Base-by-base conservation (phyloP, 2,888 invertebrate species). In the Adela reaumurella region DNA sequence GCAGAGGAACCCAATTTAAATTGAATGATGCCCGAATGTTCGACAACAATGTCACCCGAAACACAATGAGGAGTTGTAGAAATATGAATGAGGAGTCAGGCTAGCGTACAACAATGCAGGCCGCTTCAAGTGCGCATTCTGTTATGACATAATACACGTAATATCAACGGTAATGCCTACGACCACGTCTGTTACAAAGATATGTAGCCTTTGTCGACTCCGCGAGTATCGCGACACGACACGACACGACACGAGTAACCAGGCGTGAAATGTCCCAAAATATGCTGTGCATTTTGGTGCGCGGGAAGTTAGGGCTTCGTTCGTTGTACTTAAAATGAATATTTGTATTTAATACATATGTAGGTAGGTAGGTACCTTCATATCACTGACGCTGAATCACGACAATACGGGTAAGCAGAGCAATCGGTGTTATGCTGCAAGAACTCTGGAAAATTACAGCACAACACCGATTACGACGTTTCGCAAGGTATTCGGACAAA, bases 71-170 rank as follows among this genome's bases (percentile, higher is more conserved):
- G 24, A 24, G 4, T 24, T 24, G 8, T 6, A 24, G 8, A 24
- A 24, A 24, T 6, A 24, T 24, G 5, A 24, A 24, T 24, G 24
- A 6, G 8, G 24, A 8, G 35, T 8, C 35, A 35, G 6, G 3
- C 35, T 14, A 35, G 11, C 14, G 35, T 14, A 35, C 35, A 35
- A 35, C n/a, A 35, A 14, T 35, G 24, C 35, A 14, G 6, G 35
- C 35, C 17, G 41, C 20, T 35, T 65, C 64, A 68, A 68, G 74
- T 69, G 64, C 66, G 18, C 65, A 35, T 64, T 66, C 64, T 78
- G 78, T 78, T 78, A 78, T 78, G 78, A 78, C 78, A 78, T 76
- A 74, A 78, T 77, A 65, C 73, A 69, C 74, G 78, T 73, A 76
- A 77, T 69, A 65, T 61, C 68, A 65, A 70, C 70, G 70, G 70